Evolutionary conservation across 2,797 vertebrate genomes (phyloP), one percentile per base, ranked within the genome.

Genomic region (Melanogrammus aeglefinus): DNA sequence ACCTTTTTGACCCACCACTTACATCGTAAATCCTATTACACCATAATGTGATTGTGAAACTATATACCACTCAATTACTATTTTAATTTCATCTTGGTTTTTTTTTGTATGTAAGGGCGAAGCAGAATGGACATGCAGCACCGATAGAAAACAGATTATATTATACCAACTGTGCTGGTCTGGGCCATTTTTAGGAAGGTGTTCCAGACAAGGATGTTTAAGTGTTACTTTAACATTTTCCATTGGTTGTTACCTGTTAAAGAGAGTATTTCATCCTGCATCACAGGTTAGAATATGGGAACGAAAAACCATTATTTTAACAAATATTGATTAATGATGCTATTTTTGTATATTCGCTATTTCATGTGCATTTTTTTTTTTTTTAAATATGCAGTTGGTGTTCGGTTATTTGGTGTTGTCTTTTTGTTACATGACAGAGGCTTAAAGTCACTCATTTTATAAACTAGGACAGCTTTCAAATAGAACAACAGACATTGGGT

Each of bases 351-450:
- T 75, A 83, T 86, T 82, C 74, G 77, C 83, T 86, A 78, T 88
- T 85, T 74, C 78, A 75, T 79, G 78, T 84, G 81, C 82, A 82
- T 91, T 94, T 82, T 80, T 91, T 92, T 91, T 92, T 91, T 88
- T 83, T 90, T 89, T 75, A 3, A 81, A 76, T 80, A 81, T 80
- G 29, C 27, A 79, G 27, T 78, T 80, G 41, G 80, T 86, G 75
- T 80, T 80, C 79, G 82, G 76, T 83, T 75, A 33, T 82, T 76
- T 29, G 29, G 7, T 63, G 73, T 72, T 51, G 39, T 14, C 18
- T 86, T 72, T 79, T 76, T 47, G 69, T 78, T 41, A 16, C 39
- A 31, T 77, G 80, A 81, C 78, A 76, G 77, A 80, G 81, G 66
- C 57, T 85, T 74, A 74, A 77, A 75, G 83, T 78, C 38, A 12